Base-by-base conservation (phyloP, 2,797 vertebrate genomes). In the Heteromormyrus szaboi region DNA sequence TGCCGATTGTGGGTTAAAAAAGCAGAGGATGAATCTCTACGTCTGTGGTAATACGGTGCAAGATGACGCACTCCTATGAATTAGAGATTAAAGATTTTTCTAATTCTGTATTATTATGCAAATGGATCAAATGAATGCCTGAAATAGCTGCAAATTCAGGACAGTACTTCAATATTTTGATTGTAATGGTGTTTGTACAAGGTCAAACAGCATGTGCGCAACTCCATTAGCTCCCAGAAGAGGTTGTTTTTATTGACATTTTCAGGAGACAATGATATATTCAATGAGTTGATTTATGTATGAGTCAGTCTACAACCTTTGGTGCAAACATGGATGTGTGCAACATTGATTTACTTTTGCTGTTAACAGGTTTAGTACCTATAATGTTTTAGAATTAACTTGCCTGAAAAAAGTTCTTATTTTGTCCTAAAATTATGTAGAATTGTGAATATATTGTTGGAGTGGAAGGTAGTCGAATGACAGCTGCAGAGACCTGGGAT, bases 191-290 rank as follows among this genome's bases (percentile, higher is more conserved):
- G 59, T 53, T 62, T 65, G 65, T 6, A 12, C 84, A 88, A 92
- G 90, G 92, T 92, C 90, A 94, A 89, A 89, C 56, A 48, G 41
- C 88, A 89, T 86, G 90, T 90, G 88, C 86, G 88, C 93, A 94
- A 95, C 93, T 93, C 89, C 81, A 90, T 90, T 90, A 59, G 79
- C 53, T 86, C 50, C 85, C 29, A 51, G 87, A 89, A 90, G 91
- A 53, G 48, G 84, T 89, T 84, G 56, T 65, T 93, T 93, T 62
- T 25, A 89, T 91, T 81, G 59, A 50, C 56, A 72, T 89, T 62
- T 87, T 62, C 19, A 4, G 86, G 85, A 6, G 50, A 79, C 37
- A 88, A 51, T 84, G 54, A 46, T 89, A 22, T 25, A 44, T 89
- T 72, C 79, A 8, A 53, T 2, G 22, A 53, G 17, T 33, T 51